phyloP scores from a whole-genome alignment of 2,797 vertebrate species.

The Tragelaphus oryx region DNA sequence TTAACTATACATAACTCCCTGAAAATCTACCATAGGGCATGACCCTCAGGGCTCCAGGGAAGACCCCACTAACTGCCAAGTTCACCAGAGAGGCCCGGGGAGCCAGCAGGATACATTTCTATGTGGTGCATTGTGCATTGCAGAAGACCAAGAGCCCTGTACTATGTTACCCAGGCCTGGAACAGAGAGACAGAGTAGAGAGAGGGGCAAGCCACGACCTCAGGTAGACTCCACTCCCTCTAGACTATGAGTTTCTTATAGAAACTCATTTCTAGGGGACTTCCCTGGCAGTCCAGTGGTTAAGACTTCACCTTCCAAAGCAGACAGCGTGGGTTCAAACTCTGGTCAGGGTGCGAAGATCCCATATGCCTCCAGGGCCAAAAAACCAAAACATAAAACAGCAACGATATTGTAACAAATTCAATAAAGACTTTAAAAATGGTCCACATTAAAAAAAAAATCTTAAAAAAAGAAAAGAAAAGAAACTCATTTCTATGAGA shows the following conservation, averaged over 20 bases:
- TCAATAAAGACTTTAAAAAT: neutral
- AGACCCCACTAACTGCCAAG: neutral
- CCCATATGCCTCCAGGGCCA: neutral
- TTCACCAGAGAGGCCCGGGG: neutral
- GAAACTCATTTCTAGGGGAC: neutral
- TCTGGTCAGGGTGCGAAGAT: neutral
- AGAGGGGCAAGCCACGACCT: neutral
- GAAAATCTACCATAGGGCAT: neutral
- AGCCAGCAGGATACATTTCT: neutral
- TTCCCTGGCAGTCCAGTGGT: neutral
- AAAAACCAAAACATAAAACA: neutral
- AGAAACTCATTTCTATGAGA: neutral
- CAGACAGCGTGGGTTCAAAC: neutral
- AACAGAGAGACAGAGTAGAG: neutral
- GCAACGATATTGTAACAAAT: neutral
- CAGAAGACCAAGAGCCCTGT: neutral
- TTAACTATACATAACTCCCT: neutral
- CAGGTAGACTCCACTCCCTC: neutral
- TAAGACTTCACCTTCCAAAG: neutral
- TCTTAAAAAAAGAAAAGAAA: neutral
- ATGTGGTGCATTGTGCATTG: fast-evolving
- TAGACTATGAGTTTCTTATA: neutral
- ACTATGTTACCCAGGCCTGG: neutral
- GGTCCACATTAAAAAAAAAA: neutral
- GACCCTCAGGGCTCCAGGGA: neutral